Evolutionary conservation across 2,113 vertebrate species (phyloP), one percentile per base, ranked within the genome.

Genomic region (Melanostigma gelatinosum): DNA sequence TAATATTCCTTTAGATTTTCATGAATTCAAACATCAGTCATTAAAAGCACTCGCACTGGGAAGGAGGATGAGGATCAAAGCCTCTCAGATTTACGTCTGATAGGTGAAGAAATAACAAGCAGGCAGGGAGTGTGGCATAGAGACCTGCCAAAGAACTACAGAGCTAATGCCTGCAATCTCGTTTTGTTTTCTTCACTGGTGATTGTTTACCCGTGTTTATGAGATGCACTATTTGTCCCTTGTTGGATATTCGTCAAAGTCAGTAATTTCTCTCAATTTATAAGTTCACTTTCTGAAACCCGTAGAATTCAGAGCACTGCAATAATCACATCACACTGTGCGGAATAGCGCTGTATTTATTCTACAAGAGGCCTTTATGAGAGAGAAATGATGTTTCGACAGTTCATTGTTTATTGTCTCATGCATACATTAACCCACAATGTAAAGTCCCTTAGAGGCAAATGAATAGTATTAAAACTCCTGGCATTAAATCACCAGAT

Each of bases 1-100:
- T 50, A 2, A 24, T 64, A 18, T 52, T 42, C 60, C 61, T 40
- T 63, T 60, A 70, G 72, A 64, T 72, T 34, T 55, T 73, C 46
- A 54, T 13, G 69, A 32, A 60, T 48, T 66, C 42, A 22, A 10
- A 32, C 44, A 62, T 70, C 32, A 36, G 1, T 70, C 44, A 38
- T 40, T 62, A 40, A 20, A 29, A 58, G 29, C 16, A 0, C 12
- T 61, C 6, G 0, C 16, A 0, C 16, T 42, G 48, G 13, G 8
- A 27, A 38, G 16, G 40, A 60, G 52, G 54, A 24, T 16, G 27
- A 16, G 27, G 57, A 46, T 69, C 66, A 20, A 22, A 66, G 64
- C 44, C 29, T 27, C 5, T 11, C 29, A 54, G 32, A 48, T 36
- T 22, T 27, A 38, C 54, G 44, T n/a, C 4, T 61, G 6, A 10